Evolutionary conservation across 2,113 vertebrate genomes (phyloP).

Genomic region (Chauna torquata): DNA sequence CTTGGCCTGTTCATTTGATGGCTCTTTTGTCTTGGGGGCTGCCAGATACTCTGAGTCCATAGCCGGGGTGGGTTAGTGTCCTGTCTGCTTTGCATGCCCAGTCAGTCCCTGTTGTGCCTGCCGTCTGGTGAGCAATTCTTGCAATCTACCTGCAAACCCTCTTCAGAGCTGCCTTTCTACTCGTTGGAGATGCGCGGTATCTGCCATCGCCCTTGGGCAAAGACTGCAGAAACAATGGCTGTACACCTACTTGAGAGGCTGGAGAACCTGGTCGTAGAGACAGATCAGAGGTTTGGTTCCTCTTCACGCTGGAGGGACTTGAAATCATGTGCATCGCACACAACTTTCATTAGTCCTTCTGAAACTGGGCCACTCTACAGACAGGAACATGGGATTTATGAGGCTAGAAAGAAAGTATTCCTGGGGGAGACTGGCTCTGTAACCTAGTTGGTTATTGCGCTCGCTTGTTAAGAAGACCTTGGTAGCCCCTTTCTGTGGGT

Average conservation of each 20-base stretch:
- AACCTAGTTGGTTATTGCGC: not conserved
- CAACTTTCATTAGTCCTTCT: constrained; percentile 25
- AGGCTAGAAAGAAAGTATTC: not conserved
- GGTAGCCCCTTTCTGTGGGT: not conserved
- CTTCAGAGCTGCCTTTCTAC: not conserved
- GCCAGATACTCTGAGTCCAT: not conserved
- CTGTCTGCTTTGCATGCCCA: not conserved
- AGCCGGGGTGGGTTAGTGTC: not conserved
- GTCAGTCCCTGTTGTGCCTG: not conserved
- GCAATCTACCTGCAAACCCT: not conserved
- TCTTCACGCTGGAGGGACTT: not conserved
- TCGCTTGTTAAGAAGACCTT: not conserved
- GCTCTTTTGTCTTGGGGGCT: not conserved
- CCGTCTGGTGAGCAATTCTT: not conserved
- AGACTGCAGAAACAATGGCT: not conserved
- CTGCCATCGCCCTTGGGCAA: not conserved
- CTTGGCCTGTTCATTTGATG: not conserved
- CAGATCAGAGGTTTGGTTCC: not conserved
- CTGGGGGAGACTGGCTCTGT: not conserved
- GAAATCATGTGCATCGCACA: not conserved
- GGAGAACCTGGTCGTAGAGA: rapidly evolving
- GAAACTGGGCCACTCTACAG: not conserved
- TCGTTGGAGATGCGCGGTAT: no score
- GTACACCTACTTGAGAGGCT: not conserved
- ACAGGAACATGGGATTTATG: not conserved